These are phyloP conservation scores for Philopedon plagiatum DNA, from an alignment of 2,888 invertebrate genomes.

Conservation along the genomic window DNA sequence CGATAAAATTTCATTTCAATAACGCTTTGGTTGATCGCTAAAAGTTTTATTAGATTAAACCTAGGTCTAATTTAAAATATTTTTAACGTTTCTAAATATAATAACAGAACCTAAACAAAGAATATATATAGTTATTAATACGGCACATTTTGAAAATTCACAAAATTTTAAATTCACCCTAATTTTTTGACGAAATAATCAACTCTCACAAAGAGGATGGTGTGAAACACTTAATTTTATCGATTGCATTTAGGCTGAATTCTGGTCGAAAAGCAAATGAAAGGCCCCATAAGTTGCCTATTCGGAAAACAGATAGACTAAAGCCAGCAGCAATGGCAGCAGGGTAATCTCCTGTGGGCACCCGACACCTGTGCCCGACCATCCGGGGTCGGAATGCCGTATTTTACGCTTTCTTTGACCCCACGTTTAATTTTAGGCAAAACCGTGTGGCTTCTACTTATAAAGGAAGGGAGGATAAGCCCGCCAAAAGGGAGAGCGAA, in stretches of 20 bases:
- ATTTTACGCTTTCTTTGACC: constrained; percentile 50
- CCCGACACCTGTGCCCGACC: constrained; percentile 45
- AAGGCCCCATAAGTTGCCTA: constrained; percentile 13
- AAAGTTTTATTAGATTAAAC: too few relatives aligned
- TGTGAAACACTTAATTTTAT: too few relatives aligned
- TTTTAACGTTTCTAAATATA: too few relatives aligned
- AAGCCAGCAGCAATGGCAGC: constrained; percentile 37
- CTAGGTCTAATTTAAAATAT: too few relatives aligned
- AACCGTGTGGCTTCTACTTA: constrained; percentile 43
- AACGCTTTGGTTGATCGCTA: too few relatives aligned
- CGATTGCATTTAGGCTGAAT: background rate
- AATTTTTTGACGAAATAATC: too few relatives aligned
- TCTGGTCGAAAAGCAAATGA: constrained; percentile 10
- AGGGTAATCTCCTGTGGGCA: constrained; percentile 47
- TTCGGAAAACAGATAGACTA: constrained; percentile 40
- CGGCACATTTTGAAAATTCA: too few relatives aligned
- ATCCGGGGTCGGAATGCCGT: constrained; percentile 21
- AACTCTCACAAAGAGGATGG: too few relatives aligned
- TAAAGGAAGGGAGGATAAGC: constrained; percentile 36
- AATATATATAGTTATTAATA: too few relatives aligned
- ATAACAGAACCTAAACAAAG: too few relatives aligned
- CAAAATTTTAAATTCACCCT: too few relatives aligned
- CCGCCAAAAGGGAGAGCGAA: constrained; percentile 40
- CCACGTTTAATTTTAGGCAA: constrained; percentile 49
- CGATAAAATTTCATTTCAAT: too few relatives aligned